Percentiles rank a stretch among this genome's conserved stretches.
Evolutionary conservation across 2,888 invertebrate genomes (phyloP).

Genomic region (Drosophila siamana): DNA sequence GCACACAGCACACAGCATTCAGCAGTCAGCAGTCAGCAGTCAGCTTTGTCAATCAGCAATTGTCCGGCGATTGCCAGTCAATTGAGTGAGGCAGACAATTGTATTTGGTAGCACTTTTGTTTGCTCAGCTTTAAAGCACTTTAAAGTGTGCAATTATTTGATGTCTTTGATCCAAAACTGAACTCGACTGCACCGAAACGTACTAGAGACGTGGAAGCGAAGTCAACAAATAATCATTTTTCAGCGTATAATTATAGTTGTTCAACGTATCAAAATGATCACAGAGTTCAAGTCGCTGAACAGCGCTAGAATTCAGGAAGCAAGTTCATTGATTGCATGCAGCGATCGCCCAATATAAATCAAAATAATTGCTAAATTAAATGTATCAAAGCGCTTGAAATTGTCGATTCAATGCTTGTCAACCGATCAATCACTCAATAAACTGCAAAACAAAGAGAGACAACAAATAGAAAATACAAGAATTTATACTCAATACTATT

Average conservation of each 20-base stretch:
- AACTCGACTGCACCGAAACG: conserved; percentile 1
- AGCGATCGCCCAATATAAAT: background rate
- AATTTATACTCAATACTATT: no score
- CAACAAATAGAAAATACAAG: no score
- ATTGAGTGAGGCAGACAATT: conserved; percentile 25
- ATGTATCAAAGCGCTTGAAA: background rate
- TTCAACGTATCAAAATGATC: background rate
- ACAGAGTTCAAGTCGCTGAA: conserved; percentile 29
- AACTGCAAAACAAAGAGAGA: no score
- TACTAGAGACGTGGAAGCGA: conserved; percentile 25
- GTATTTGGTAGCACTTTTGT: conserved; percentile 23
- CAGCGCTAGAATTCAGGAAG: conserved; percentile 30
- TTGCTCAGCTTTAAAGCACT: conserved; percentile 54
- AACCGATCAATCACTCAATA: background rate
- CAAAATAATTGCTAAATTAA: background rate
- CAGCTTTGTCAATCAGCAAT: conserved; percentile 32
- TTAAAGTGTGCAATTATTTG: conserved; percentile 74
- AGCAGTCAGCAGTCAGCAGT: conserved; percentile 27
- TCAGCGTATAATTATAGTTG: conserved; percentile 11
- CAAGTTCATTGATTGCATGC: conserved; percentile 13
- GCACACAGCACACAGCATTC: background rate
- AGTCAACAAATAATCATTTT: conserved; percentile 32
- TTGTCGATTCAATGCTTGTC: background rate
- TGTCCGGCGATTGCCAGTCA: conserved; percentile 40
- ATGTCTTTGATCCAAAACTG: conserved; percentile 24